These are phyloP conservation scores for Herpailurus yagouaroundi DNA, from an alignment of 2,113 vertebrate genomes.

Conservation along the genomic window DNA sequence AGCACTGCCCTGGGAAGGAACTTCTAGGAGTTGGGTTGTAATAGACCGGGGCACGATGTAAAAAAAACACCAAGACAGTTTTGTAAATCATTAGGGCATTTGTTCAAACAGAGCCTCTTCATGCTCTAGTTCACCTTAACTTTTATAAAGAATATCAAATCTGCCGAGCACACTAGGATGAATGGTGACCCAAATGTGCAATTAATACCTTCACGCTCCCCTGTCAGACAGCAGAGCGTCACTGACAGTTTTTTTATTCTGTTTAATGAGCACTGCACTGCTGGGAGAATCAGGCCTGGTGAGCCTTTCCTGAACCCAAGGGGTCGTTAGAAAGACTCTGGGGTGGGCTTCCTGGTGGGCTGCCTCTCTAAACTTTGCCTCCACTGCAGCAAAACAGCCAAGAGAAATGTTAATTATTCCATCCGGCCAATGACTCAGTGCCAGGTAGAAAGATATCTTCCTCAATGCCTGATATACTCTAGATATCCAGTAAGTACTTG, in stretches of 20 bases:
- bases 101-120: neutral
- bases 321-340: neutral
- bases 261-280: neutral
- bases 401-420: neutral
- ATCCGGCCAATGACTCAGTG: too few species aligned
- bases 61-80: neutral
- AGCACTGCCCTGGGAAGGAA: neutral
- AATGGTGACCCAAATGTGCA: slow-evolving; percentile 66
- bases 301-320: neutral
- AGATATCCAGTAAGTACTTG: neutral
- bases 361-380: neutral
- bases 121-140: slow-evolving; percentile 58
- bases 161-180: neutral
- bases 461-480: neutral
- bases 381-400: neutral
- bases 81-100: neutral
- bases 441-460: neutral
- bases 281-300: neutral
- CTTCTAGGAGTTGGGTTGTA: neutral
- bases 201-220: neutral
- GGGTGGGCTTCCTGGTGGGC: neutral
- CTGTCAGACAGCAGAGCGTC: neutral
- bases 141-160: slow-evolving; percentile 19
- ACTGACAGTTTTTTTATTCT: neutral
- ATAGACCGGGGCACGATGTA: neutral